phyloP scores from a whole-genome alignment of 2,888 invertebrate species.

The Microctonus aethiopoides region DNA sequence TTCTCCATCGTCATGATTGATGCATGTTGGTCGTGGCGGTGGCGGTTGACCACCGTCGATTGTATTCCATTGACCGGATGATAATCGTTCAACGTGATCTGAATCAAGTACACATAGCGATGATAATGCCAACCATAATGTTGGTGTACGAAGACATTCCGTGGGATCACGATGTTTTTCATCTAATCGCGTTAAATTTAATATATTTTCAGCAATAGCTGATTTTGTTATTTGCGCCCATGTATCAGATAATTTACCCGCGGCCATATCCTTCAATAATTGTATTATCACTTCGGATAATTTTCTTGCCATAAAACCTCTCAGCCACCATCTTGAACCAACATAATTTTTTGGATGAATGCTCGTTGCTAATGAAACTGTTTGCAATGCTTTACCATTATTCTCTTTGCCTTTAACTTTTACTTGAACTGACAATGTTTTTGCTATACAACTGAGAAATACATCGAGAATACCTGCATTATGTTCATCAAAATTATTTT shows the following conservation, averaged over 20 bases:
- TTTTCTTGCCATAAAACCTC: slow-evolving; percentile 85
- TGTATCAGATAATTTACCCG: slow-evolving; percentile 83
- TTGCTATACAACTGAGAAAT: slow-evolving; percentile 89
- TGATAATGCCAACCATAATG: slow-evolving; percentile 92
- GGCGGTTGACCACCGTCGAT: slow-evolving; percentile 69
- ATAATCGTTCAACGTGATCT: slow-evolving; percentile 86
- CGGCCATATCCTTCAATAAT: slow-evolving; percentile 91
- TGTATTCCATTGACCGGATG: slow-evolving; percentile 84
- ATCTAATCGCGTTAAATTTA: slow-evolving; percentile 83
- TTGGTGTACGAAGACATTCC: slow-evolving; percentile 84
- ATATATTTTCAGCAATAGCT: slow-evolving; percentile 87
- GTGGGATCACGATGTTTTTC: slow-evolving; percentile 81
- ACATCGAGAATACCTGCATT: slow-evolving; percentile 86
- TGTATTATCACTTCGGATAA: slow-evolving; percentile 89
- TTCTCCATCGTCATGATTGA: slow-evolving; percentile 96
- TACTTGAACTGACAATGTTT: slow-evolving; percentile 89
- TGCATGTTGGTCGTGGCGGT: slow-evolving; percentile 81
- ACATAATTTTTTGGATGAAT: slow-evolving; percentile 72
- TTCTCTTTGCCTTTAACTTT: slow-evolving; percentile 78
- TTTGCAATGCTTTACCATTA: slow-evolving; percentile 65
- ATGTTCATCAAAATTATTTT: slow-evolving; percentile 69
- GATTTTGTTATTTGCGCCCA: slow-evolving; percentile 91
- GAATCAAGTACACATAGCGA: slow-evolving; percentile 93
- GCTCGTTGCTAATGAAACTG: slow-evolving; percentile 73
- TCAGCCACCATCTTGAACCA: slow-evolving; percentile 82